Evolutionary conservation across 1,140 invertebrate genomes (phyloP).

Genomic region (Lasioglossum baleicum): DNA sequence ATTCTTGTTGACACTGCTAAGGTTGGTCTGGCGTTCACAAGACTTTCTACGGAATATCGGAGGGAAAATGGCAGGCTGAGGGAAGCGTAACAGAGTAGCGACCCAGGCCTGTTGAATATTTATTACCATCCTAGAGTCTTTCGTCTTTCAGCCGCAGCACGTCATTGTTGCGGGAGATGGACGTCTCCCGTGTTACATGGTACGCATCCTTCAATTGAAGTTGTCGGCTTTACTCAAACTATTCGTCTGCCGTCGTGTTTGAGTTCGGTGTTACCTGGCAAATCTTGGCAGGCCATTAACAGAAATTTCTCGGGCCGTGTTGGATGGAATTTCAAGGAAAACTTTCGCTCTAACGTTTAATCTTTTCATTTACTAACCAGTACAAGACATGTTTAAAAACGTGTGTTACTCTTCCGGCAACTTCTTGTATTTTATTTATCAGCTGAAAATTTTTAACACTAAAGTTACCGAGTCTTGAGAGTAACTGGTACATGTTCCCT

Average conservation of each 20-base stretch:
- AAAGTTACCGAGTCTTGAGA: too few species aligned
- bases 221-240: background rate
- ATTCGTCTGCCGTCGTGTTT: background rate
- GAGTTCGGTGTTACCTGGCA: background rate
- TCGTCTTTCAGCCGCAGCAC: background rate
- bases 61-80: background rate
- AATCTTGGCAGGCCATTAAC: background rate
- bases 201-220: background rate
- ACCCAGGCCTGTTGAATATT: background rate
- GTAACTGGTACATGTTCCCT: too few species aligned
- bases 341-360: too few species aligned
- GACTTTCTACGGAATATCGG: background rate
- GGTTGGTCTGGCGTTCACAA: background rate
- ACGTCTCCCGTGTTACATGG: background rate
- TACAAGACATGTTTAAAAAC: too few species aligned
- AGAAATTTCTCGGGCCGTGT: background rate
- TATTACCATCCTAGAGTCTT: slow-evolving; percentile 3
- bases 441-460: too few species aligned
- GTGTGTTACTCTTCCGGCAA: too few species aligned
- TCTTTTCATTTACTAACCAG: too few species aligned
- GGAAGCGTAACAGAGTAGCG: background rate
- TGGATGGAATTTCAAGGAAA: too few species aligned
- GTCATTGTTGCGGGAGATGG: background rate
- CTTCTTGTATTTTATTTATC: too few species aligned
- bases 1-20: background rate